Evolutionary conservation across 2,888 invertebrate genomes (phyloP), one percentile per base, ranked within the genome.

Genomic region (Lamellibrachia columna): DNA sequence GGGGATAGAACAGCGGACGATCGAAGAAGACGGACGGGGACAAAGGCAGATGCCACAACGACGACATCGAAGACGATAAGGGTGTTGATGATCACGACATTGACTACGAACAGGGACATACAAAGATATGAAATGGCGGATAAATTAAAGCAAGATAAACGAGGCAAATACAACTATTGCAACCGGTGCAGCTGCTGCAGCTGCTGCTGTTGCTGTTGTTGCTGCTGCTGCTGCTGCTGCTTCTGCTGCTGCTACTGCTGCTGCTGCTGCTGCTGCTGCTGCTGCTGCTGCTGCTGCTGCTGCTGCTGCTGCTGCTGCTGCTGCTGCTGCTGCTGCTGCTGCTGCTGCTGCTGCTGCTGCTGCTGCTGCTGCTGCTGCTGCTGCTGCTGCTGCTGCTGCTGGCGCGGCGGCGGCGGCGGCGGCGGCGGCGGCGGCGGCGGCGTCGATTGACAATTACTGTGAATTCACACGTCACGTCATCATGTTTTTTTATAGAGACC

Each of bases 211-310:
- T 91, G 40, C 40, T 91, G 91, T 22, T 91, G 91, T n/a, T 91
- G 91, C 40, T 91, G 15, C 52, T 91, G 91, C 91, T 91, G 91
- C 91, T 91, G 91, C n/a, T 15, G 91, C n/a, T 91, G 91, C 22
- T n/a, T 40, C 4, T 91, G 91, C 1, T n/a, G 91, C 4, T 91
- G 91, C 1, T n/a, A 40, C 4, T 91, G 91, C 1, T n/a, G 91
- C 4, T 91, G 91, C 1, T n/a, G 91, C 3, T 91, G 28, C 2
- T 91, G 28, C 15, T 53, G 91, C 7, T 91, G 91, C 9, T 91
- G 91, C 15, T n/a, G 91, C 4, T 91, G 91, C 15, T n/a, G 8
- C 4, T 91, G 91, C 2, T n/a, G 91, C 4, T 91, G 91, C 22
- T n/a, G 91, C 4, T 91, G 91, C 22, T n/a, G 6, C 6, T 53